phyloP scores from a whole-genome alignment of 2,797 vertebrate species.

The Echiichthys vipera region DNA sequence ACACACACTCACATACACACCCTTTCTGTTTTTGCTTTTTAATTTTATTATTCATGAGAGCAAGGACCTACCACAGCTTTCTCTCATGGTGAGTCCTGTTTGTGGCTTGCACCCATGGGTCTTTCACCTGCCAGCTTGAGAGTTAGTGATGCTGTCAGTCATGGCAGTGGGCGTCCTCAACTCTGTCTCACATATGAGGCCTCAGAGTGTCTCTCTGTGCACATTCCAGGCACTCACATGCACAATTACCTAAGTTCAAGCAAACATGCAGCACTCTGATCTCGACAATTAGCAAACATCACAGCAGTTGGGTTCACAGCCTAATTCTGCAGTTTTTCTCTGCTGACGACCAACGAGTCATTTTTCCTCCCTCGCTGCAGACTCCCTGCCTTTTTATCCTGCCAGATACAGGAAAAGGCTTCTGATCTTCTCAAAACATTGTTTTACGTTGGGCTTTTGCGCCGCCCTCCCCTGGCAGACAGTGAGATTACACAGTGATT shows the following conservation, averaged over 20 bases:
- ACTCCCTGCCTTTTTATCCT: conserved; percentile 87
- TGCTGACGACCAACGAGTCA: conserved; percentile 86
- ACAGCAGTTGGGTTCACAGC: conserved; percentile 48
- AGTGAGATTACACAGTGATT: conserved; percentile 95
- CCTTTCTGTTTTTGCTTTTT: conserved; percentile 1
- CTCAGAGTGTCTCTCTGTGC: conserved; percentile 21
- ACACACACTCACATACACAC: not conserved
- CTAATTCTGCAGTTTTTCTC: conserved; percentile 78
- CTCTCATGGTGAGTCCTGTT: conserved; percentile 15
- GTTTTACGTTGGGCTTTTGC: conserved; percentile 89
- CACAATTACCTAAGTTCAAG: conserved; percentile 45
- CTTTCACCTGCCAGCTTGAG: conserved; percentile 26
- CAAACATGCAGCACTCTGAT: conserved; percentile 59
- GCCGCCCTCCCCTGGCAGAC: conserved; percentile 92
- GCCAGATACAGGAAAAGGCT: conserved; percentile 87
- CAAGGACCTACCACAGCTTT: conserved; percentile 19
- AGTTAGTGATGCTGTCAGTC: conserved; percentile 36
- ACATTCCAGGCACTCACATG: conserved; percentile 9
- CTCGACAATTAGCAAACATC: conserved; percentile 75
- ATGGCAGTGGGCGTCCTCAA: conserved; percentile 15
- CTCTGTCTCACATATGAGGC: not conserved
- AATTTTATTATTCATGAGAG: conserved; percentile 21
- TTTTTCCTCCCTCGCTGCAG: conserved; percentile 80
- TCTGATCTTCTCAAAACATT: conserved; percentile 94
- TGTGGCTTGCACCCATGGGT: conserved; percentile 22